Conservation (phyloP, 2,888 invertebrate genomes). For the Clanis bilineata region DNA sequence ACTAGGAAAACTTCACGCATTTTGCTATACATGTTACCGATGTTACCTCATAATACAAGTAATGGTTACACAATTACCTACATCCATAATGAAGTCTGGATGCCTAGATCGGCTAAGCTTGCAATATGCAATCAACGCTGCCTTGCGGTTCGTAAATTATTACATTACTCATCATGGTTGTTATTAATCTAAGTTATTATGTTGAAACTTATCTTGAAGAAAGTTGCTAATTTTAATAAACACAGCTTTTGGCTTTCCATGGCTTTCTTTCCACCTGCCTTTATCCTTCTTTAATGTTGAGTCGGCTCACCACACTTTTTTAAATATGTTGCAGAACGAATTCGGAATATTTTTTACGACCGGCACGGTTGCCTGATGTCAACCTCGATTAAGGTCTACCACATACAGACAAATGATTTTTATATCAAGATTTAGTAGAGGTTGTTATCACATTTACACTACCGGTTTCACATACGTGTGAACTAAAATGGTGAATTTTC, state of each 20-base stretch:
- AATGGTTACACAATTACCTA: background rate
- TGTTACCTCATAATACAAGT: background rate
- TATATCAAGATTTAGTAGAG: background rate
- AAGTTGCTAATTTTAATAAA: no score
- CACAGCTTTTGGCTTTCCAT: no score
- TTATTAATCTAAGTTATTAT: no score
- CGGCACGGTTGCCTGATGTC: no score
- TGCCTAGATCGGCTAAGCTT: background rate
- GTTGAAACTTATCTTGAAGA: background rate
- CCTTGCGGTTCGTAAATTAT: background rate
- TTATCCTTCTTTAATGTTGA: no score
- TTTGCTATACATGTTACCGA: background rate
- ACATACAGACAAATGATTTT: background rate
- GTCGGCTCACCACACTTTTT: no score
- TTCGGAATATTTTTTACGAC: no score
- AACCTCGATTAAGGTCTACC: no score
- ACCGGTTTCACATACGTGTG: background rate
- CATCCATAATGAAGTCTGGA: background rate
- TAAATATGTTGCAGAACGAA: no score
- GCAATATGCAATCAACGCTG: background rate
- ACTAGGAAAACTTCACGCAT: background rate
- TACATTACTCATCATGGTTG: background rate
- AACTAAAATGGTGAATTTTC: conserved; percentile 7
- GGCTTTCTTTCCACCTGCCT: no score
- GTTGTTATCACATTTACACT: background rate